phyloP scores from a whole-genome alignment of 2,797 vertebrate species.

The Apogon hyalosoma region DNA sequence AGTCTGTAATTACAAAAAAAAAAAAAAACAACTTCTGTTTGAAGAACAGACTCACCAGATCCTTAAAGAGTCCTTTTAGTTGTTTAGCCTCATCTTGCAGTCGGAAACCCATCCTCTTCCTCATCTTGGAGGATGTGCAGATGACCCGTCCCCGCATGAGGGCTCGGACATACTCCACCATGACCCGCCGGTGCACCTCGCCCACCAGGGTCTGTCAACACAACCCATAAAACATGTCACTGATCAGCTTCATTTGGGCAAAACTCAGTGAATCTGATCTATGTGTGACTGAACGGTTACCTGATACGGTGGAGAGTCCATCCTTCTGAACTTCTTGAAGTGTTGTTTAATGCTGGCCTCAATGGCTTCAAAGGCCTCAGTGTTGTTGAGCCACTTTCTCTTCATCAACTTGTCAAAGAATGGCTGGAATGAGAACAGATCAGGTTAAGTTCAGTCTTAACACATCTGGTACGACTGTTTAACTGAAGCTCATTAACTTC shows the following conservation, averaged over 20 bases:
- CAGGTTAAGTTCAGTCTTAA: no score
- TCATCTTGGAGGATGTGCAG: slow-evolving; percentile 90
- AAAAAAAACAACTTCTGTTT: background rate
- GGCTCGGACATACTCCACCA: slow-evolving; percentile 90
- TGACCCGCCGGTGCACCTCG: slow-evolving; percentile 90
- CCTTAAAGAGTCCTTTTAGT: slow-evolving; percentile 90
- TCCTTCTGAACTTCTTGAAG: slow-evolving; percentile 87
- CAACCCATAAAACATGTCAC: slow-evolving; percentile 9
- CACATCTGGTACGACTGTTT: no score
- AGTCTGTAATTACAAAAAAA: background rate
- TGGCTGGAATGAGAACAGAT: slow-evolving; percentile 79
- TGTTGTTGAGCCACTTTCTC: slow-evolving; percentile 91
- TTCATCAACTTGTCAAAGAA: slow-evolving; percentile 92
- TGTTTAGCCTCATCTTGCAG: slow-evolving; percentile 91
- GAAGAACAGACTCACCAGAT: slow-evolving; percentile 86
- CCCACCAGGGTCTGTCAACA: slow-evolving; percentile 86
- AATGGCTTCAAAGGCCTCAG: slow-evolving; percentile 90
- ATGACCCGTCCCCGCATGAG: slow-evolving; percentile 89
- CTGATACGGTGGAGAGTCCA: slow-evolving; percentile 92
- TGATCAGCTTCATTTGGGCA: background rate
- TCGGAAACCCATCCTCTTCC: slow-evolving; percentile 88
- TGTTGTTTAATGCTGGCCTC: slow-evolving; percentile 87
- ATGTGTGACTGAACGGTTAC: slow-evolving; percentile 65
- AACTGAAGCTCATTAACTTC: no score
- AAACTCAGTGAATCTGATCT: background rate